A percentile compares a stretch with the other conserved stretches of the same genome.
These are phyloP conservation scores for Macaria liturata DNA, from an alignment of 2,888 invertebrate genomes.

Conservation along the genomic window DNA sequence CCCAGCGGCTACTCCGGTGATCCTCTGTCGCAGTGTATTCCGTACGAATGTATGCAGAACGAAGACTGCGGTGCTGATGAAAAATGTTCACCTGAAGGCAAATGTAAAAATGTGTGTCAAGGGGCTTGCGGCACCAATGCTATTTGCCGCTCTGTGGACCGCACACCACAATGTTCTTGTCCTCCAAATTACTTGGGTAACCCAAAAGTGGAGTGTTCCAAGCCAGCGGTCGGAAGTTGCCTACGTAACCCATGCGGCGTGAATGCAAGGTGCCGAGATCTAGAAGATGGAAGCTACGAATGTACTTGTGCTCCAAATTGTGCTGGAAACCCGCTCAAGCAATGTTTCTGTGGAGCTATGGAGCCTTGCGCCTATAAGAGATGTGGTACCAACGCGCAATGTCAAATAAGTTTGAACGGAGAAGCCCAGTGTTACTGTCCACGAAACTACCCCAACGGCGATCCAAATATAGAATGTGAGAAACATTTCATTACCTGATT, in stretches of 20 bases:
- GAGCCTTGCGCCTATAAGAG: constrained; percentile 90
- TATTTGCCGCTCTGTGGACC: constrained; percentile 90
- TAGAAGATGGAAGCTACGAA: constrained; percentile 88
- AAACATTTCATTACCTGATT: constrained; percentile 35
- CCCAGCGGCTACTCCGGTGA: constrained; percentile 94
- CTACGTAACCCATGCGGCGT: constrained; percentile 92
- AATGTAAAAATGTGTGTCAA: constrained; percentile 92
- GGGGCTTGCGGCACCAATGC: constrained; percentile 93
- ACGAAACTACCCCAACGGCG: constrained; percentile 90
- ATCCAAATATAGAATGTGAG: constrained; percentile 94
- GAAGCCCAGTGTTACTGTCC: constrained; percentile 94
- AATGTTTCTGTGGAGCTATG: constrained; percentile 90
- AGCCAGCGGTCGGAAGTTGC: constrained; percentile 88
- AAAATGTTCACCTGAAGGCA: constrained; percentile 86
- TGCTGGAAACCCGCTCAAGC: constrained; percentile 90
- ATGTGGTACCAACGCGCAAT: constrained; percentile 93
- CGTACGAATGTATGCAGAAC: constrained; percentile 90
- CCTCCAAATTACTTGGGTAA: constrained; percentile 91
- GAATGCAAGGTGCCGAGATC: constrained; percentile 91
- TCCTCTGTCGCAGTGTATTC: constrained; percentile 88
- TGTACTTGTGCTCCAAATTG: constrained; percentile 92
- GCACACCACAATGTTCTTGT: constrained; percentile 92
- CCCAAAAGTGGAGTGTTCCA: constrained; percentile 89
- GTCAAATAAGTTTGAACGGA: constrained; percentile 86
- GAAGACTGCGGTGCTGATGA: constrained; percentile 91